phyloP scores from a whole-genome alignment of 2,797 vertebrate genomes.

The Lithobates pipiens region DNA sequence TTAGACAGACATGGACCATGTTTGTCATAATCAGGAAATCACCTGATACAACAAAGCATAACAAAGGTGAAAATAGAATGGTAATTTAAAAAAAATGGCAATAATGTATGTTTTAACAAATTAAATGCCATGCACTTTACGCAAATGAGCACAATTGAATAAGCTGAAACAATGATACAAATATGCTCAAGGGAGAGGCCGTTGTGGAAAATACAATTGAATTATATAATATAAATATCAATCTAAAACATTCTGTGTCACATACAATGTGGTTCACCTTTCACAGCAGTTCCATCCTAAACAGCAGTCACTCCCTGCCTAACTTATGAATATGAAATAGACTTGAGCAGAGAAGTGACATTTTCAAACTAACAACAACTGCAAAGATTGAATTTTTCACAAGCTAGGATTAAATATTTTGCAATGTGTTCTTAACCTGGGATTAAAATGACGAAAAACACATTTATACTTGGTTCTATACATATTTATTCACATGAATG shows the following conservation, averaged over 20 bases:
- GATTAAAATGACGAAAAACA: slow-evolving; percentile 35
- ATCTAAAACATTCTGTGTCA: slow-evolving; percentile 28
- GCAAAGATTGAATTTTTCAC: background rate
- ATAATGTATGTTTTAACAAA: too few species aligned
- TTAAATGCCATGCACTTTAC: too few species aligned
- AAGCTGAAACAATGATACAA: background rate
- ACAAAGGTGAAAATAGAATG: too few species aligned
- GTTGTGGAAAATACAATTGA: slow-evolving; percentile 1
- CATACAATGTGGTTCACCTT: background rate
- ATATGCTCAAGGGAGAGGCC: background rate
- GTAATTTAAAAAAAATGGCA: too few species aligned
- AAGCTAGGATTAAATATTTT: slow-evolving; percentile 24
- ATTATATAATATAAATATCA: slow-evolving; percentile 17
- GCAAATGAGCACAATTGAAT: too few species aligned
- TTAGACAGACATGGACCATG: too few species aligned
- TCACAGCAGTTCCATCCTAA: slow-evolving; percentile 24
- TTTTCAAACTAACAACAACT: background rate
- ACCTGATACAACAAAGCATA: too few species aligned
- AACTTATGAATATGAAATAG: slow-evolving; percentile 47
- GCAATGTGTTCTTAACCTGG: slow-evolving; percentile 32
- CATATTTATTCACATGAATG: slow-evolving; percentile 54
- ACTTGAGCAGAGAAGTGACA: slow-evolving; percentile 34
- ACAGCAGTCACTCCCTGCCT: slow-evolving; percentile 24
- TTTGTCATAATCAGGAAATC: too few species aligned
- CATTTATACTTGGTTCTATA: slow-evolving; percentile 41